Evolutionary conservation across 2,797 vertebrate species (phyloP), one percentile per base, ranked within the genome.

Genomic region (Darevskia mixta): DNA sequence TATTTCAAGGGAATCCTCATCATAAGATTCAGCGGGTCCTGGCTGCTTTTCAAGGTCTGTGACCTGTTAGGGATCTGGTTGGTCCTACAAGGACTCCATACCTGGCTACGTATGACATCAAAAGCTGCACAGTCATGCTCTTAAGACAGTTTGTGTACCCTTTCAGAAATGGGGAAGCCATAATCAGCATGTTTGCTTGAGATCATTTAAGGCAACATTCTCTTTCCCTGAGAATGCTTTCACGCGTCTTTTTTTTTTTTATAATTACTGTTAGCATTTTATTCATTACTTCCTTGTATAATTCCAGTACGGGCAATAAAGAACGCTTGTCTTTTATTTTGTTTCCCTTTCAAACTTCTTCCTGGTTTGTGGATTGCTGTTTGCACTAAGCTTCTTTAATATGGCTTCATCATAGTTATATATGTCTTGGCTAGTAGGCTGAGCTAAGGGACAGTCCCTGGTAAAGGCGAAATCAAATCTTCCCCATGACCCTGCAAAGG

Each of bases 281-380:
- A 11, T 25, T 86, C 18, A 23, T 81, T 85, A 45, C 64, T 77
- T 89, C 73, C 79, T 89, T 23, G 4, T 86, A 1, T 23, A 43
- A 5, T 18, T 92, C 90, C 25, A 38, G 82, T 25, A n/a, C 76
- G 76, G 29, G 25, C 66, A 90, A 87, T 91, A 58, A 29, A 32
- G 86, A 29, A 35, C 3, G 17, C 41, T 17, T 78, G 17, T 20
- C 1, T 76, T 2, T 25, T 17, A 8, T 61, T 72, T 20, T 67
- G 43, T 20, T 86, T 71, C 83, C 18, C 83, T 92, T 83, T 72
- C 5, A 1, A 38, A 23, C 17, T 15, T 0, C 0, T 18, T 49
- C 41, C 43, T 79, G 0, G 18, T 90, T 80, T 73, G 38, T 64
- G 32, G 69, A 89, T 88, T 88, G 18, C 8, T 66, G 1, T 58